A percentile compares a stretch with the other conserved stretches of the same genome.
phyloP scores from a whole-genome alignment of 2,797 vertebrate genomes.

The Sciurus carolinensis region DNA sequence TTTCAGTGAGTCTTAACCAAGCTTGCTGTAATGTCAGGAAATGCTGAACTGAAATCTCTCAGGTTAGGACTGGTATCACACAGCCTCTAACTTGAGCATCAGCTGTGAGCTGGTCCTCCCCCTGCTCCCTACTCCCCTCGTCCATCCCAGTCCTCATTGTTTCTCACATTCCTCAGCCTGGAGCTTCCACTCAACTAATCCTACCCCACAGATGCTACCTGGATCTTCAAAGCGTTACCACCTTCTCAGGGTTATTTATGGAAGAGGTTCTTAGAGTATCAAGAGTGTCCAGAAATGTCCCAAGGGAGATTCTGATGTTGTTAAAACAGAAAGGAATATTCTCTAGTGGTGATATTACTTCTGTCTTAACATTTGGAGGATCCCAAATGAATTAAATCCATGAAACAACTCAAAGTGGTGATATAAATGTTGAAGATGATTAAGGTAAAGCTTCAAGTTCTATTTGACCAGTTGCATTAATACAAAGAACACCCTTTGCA shows the following conservation, averaged over 20 bases:
- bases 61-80: not conserved
- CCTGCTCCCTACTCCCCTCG: fast-evolving
- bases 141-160: not conserved
- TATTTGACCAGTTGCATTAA: not conserved
- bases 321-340: slow-evolving; percentile 21
- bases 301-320: not conserved
- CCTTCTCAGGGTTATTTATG: not conserved
- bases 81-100: not conserved
- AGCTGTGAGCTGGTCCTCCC: not conserved
- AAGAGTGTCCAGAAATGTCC: not conserved
- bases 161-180: not conserved
- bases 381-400: not conserved
- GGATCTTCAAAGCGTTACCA: not conserved
- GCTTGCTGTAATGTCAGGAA: not conserved
- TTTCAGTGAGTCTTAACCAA: not conserved
- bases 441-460: not conserved
- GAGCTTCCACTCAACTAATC: not conserved
- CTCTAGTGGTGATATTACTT: not conserved
- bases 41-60: not conserved
- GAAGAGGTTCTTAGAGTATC: not conserved
- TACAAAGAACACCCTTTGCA: not conserved
- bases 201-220: not conserved
- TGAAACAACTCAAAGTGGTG: slow-evolving; percentile 4
- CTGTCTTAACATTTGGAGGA: not conserved
- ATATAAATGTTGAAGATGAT: not conserved